Percentiles rank a stretch among this genome's conserved stretches.
Evolutionary conservation across 1,140 invertebrate genomes (phyloP).

Genomic region (Solen grandis): DNA sequence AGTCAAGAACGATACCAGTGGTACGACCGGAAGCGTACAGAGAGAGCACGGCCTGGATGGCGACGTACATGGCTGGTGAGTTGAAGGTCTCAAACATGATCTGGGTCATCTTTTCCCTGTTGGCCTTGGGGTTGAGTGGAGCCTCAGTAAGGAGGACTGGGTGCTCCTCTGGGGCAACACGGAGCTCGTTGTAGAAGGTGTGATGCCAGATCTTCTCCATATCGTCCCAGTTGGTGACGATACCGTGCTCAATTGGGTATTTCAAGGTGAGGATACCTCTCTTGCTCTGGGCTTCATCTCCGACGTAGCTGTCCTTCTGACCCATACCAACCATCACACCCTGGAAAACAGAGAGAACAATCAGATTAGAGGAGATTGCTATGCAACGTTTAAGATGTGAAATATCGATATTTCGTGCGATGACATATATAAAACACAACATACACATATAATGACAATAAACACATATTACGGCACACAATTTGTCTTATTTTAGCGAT

Average conservation of each 20-base stretch:
- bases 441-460: too few species aligned
- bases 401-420: too few species aligned
- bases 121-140: constrained; percentile 84
- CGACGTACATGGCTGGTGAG: constrained; percentile 82
- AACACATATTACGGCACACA: too few species aligned
- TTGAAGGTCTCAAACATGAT: constrained; percentile 95
- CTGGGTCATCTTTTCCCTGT: constrained; percentile 94
- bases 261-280: constrained; percentile 89
- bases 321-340: constrained; percentile 99
- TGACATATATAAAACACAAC: too few species aligned
- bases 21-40: constrained; percentile 83
- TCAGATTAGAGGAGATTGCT: too few species aligned
- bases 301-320: constrained; percentile 98
- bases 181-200: constrained; percentile 90
- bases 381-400: too few species aligned
- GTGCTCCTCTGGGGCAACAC: constrained; percentile 89
- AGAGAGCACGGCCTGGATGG: constrained; percentile 82
- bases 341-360: too few species aligned
- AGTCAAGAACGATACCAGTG: constrained; percentile 87
- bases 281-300: constrained; percentile 98
- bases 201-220: constrained; percentile 97
- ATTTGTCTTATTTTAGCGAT: too few species aligned
- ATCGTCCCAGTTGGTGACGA: constrained; percentile 84
- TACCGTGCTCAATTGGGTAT: constrained; percentile 91
- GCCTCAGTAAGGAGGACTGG: constrained; percentile 80